phyloP scores from a whole-genome alignment of 2,113 vertebrate genomes.

The Ciconia stormi region DNA sequence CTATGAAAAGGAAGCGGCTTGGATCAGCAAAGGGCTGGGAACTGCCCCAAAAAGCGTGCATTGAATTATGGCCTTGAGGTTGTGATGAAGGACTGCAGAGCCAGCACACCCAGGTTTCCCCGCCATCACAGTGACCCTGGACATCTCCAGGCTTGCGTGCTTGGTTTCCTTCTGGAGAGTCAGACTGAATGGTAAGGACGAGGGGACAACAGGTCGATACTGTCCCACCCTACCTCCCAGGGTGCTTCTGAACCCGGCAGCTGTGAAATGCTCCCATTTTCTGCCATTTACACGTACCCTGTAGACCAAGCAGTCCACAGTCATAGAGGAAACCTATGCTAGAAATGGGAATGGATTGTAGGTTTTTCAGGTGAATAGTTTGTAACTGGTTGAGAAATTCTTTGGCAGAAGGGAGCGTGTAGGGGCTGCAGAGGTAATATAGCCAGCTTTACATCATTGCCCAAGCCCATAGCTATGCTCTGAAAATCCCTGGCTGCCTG shows the following conservation, averaged over 20 bases:
- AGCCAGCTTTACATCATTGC: constrained; percentile 12
- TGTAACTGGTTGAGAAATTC: not conserved
- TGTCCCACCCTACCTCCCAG: not conserved
- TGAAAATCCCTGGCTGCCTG: not conserved
- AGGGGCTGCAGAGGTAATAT: not conserved
- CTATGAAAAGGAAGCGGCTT: not conserved
- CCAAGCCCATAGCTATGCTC: not conserved
- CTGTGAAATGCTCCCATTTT: not conserved
- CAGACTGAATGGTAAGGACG: not conserved
- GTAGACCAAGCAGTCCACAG: not conserved
- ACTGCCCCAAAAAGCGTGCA: not conserved
- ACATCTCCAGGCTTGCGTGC: not conserved
- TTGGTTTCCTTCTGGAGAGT: not conserved
- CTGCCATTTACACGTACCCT: not conserved
- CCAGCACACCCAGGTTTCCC: not conserved
- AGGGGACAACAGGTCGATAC: not conserved
- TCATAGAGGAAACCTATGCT: not conserved
- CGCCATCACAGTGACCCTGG: fast-evolving
- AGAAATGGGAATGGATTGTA: not conserved
- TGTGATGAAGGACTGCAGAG: not conserved
- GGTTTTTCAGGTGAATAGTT: constrained; percentile 3
- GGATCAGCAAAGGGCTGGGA: not conserved
- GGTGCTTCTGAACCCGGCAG: not conserved
- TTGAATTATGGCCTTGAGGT: not conserved
- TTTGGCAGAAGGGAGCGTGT: not conserved